Conservation (phyloP, 2,888 invertebrate species). For the Diarsia dahlii region DNA sequence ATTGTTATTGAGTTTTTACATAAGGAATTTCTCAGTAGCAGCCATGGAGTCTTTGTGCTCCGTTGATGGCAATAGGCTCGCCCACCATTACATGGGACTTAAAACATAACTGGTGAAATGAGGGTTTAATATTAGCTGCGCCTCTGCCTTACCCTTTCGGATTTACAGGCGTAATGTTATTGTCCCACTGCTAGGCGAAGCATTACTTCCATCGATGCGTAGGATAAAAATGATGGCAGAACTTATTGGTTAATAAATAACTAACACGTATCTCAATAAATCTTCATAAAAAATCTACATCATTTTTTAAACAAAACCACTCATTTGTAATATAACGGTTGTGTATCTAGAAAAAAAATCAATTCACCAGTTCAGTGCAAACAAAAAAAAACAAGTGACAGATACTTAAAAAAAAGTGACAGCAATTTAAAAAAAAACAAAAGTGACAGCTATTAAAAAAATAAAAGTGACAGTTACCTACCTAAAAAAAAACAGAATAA, state of each 20-base stretch:
- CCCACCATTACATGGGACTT: background rate
- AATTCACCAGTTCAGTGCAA: constrained; percentile 11
- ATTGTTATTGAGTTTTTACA: too few species aligned
- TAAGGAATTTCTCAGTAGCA: too few species aligned
- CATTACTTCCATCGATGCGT: too few species aligned
- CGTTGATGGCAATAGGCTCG: background rate
- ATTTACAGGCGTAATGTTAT: too few species aligned
- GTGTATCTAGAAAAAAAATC: background rate
- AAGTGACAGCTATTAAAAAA: background rate
- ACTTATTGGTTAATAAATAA: too few species aligned
- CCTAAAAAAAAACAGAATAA: constrained; percentile 11
- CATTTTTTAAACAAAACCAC: background rate
- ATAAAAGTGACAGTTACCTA: background rate
- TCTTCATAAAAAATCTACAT: background rate
- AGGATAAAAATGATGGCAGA: too few species aligned
- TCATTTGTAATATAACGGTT: background rate
- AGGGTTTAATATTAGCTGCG: too few species aligned
- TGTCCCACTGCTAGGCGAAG: too few species aligned
- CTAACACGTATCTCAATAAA: background rate
- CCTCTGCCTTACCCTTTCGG: too few species aligned
- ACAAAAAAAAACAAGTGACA: background rate
- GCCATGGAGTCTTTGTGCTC: too few species aligned
- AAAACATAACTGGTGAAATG: background rate
- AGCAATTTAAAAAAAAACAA: background rate
- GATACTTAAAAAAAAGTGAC: background rate